Evolutionary conservation across 1,140 invertebrate genomes (phyloP), one percentile per base, ranked within the genome.

Genomic region (Calephelis virginiensis): DNA sequence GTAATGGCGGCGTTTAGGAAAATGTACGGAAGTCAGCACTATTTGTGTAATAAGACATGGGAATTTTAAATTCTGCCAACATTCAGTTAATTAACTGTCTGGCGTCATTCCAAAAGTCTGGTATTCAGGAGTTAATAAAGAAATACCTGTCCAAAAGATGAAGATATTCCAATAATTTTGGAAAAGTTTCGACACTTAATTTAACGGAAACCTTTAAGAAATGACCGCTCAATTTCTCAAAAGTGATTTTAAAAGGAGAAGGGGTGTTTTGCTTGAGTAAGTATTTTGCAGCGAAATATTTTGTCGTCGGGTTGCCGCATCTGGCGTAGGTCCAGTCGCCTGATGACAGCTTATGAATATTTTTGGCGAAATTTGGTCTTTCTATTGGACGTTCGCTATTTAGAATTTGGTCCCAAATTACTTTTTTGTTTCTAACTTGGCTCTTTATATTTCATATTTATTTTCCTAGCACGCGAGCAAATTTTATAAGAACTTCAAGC

Each of bases 271-370:
- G 76, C 71, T 79, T 75, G 77, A 82, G 77, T 85, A 80, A 86
- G 85, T 89, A 86, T 89, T 90, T 86, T 86, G 85, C 81, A 76
- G 77, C 76, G 82, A 81, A 88, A 90, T 89, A 90, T 87, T 90
- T 90, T 83, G 88, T 87, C 84, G 80, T 83, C 73, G 81, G 84
- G 81, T 85, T 77, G 72, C 85, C 83, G 80, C 86, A 89, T 81
- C 86, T 90, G 88, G 88, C 88, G 80, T 70, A 64, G 76, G 86
- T 90, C 86, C 88, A 89, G 86, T 86, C 79, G 83, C 78, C 71
- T 85, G 88, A 90, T 89, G 88, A 90, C 88, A 90, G 86, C 85
- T 89, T 89, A 90, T 90, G 86, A 90, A 90, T 89, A 90, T 90
- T 90, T 89, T 86, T 86, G 85, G 78, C 84, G 84, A 83, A 88